These are phyloP conservation scores for Corythucha ciliata DNA, from an alignment of 2,888 invertebrate species.

Conservation along the genomic window DNA sequence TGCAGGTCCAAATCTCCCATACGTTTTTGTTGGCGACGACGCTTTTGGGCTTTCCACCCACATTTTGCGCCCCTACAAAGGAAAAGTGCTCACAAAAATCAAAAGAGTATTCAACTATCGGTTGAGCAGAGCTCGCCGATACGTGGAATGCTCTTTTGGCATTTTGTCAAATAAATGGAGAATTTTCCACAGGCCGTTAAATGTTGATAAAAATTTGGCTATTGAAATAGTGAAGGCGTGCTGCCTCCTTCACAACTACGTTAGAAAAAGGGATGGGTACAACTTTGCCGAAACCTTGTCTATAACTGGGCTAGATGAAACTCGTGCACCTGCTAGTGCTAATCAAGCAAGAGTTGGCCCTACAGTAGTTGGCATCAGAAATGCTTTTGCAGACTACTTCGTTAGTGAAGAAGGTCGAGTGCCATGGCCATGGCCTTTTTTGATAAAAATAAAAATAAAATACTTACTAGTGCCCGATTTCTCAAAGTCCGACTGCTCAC, in stretches of 20 bases:
- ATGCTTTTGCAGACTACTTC: constrained; percentile 11
- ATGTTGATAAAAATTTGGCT: constrained; percentile 18
- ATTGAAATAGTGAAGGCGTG: constrained; percentile 19
- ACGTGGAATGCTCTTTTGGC: constrained; percentile 7
- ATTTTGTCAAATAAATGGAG: constrained; percentile 18
- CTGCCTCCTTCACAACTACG: constrained; percentile 21
- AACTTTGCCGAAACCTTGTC: constrained; percentile 9
- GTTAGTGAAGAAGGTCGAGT: constrained; percentile 10
- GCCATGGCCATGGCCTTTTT: constrained; percentile 16
- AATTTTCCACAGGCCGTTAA: constrained; percentile 23
- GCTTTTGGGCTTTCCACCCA: constrained; percentile 9
- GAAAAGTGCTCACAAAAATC: not conserved
- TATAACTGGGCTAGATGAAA: not conserved
- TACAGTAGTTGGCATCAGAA: not conserved
- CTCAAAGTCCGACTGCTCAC: not conserved
- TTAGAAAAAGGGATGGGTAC: constrained; percentile 21
- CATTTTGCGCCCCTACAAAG: constrained; percentile 10
- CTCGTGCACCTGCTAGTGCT: no score
- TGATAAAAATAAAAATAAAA: no score
- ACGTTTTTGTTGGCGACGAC: constrained; percentile 2
- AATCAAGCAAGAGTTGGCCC: not conserved
- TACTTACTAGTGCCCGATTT: no score
- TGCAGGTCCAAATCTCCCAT: constrained; percentile 6
- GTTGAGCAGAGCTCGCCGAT: constrained; percentile 11
- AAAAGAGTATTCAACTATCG: constrained; percentile 20